Percentiles rank a stretch among this genome's conserved stretches.
Conservation (phyloP, 2,797 vertebrate species). For the Gambusia yucatana region DNA sequence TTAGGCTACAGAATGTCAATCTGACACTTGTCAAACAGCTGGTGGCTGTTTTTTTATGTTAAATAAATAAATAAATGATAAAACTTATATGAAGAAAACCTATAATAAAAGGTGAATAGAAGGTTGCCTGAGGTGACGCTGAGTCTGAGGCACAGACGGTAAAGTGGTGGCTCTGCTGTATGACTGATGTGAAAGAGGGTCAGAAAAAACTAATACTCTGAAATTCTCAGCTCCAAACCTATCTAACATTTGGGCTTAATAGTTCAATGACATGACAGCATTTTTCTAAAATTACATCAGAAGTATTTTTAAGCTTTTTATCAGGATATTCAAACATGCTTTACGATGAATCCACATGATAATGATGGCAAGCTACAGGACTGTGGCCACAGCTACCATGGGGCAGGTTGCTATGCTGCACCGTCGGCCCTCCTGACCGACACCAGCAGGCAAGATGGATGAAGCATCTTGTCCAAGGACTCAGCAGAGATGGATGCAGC, state of each 20-base stretch:
- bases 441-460: too few species aligned
- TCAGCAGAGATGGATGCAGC: neutral
- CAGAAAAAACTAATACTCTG: neutral
- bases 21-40: neutral
- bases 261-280: neutral
- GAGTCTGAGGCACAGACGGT: neutral
- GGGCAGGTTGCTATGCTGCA: too few species aligned
- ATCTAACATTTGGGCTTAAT: neutral
- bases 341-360: too few species aligned
- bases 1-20: neutral
- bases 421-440: too few species aligned
- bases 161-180: neutral
- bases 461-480: neutral
- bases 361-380: too few species aligned
- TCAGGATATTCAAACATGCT: too few species aligned
- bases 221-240: neutral
- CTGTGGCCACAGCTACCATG: too few species aligned
- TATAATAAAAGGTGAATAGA: neutral
- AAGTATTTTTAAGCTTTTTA: too few species aligned
- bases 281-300: neutral
- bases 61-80: neutral
- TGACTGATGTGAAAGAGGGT: neutral
- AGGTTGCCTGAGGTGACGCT: neutral
- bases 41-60: neutral
- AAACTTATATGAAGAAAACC: neutral